Evolutionary conservation across 2,888 invertebrate species (phyloP).

Genomic region (Schizaphis graminum): DNA sequence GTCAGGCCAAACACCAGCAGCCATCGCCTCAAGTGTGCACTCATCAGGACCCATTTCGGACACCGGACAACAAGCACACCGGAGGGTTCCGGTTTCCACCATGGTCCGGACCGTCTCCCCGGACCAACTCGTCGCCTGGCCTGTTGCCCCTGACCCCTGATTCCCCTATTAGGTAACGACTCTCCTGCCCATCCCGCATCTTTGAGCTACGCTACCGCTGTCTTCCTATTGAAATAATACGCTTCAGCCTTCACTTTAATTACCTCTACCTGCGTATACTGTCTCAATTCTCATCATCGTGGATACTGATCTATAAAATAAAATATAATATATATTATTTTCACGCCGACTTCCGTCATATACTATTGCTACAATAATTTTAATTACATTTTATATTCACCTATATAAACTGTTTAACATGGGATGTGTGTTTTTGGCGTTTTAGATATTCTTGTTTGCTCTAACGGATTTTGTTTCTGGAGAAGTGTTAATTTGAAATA

Average conservation of each 20-base stretch:
- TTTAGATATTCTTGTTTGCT: not conserved
- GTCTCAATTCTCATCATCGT: too few relatives aligned
- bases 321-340: not conserved
- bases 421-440: not conserved
- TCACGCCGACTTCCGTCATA: not conserved
- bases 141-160: constrained; percentile 71
- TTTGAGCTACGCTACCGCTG: not conserved
- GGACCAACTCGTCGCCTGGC: constrained; percentile 73
- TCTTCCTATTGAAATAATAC: not conserved
- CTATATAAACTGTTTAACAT: not conserved
- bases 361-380: not conserved
- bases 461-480: not conserved
- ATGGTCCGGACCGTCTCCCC: constrained; percentile 70
- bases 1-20: constrained; percentile 47
- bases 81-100: constrained; percentile 69
- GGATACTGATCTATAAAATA: not conserved
- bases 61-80: constrained; percentile 57
- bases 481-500: not conserved
- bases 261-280: not conserved
- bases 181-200: not conserved
- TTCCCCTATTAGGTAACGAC: constrained; percentile 57
- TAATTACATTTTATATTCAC: not conserved
- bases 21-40: constrained; percentile 55
- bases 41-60: constrained; percentile 50
- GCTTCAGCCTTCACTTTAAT: constrained; percentile 18